Evolutionary conservation across 2,113 vertebrate genomes (phyloP).

Genomic region (Piprites chloris): DNA sequence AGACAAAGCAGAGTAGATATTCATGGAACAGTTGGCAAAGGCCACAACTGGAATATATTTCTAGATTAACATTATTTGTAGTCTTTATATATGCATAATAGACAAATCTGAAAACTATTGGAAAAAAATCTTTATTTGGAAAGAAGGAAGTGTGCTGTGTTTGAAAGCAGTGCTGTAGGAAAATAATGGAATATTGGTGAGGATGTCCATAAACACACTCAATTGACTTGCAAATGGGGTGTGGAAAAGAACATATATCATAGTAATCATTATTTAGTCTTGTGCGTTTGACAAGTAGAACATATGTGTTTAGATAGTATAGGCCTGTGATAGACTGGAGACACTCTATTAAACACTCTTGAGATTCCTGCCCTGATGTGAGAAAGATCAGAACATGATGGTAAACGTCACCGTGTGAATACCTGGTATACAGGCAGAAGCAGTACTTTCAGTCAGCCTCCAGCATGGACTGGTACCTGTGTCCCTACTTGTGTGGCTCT

Average conservation of each 20-base stretch:
- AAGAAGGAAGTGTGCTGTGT: neutral
- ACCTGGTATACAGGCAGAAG: neutral
- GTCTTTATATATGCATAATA: neutral
- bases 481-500: neutral
- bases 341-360: neutral
- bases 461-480: fast-evolving
- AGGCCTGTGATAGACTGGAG: neutral
- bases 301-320: neutral
- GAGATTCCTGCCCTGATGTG: neutral
- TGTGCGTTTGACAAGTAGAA: neutral
- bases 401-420: neutral
- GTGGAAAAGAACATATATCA: neutral
- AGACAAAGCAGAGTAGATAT: neutral
- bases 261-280: neutral
- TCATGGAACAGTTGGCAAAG: neutral
- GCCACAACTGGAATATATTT: neutral
- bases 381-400: neutral
- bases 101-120: neutral
- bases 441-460: neutral
- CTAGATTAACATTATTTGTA: neutral
- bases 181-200: neutral
- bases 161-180: neutral
- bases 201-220: neutral
- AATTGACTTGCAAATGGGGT: neutral
- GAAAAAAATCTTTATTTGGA: neutral